A percentile compares a stretch with the other conserved stretches of the same genome.
These are phyloP conservation scores for Tetramorium alpestre DNA, from an alignment of 1,140 invertebrate genomes.

Conservation along the genomic window DNA sequence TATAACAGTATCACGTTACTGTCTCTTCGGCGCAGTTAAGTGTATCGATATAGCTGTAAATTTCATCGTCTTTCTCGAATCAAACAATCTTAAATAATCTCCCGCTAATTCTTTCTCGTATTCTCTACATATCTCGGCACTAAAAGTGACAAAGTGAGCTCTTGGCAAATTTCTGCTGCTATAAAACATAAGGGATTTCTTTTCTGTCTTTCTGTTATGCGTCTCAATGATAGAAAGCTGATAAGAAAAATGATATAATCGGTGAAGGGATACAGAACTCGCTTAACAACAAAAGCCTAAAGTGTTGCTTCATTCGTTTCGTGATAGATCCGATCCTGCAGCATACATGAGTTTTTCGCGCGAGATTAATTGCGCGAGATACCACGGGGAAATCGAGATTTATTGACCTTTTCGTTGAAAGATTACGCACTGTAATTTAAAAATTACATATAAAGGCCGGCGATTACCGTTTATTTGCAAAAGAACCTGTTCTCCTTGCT, in stretches of 20 bases:
- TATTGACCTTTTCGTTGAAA: constrained; percentile 51
- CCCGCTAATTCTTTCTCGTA: not conserved
- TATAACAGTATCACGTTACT: constrained; percentile 19
- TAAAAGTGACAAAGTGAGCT: not conserved
- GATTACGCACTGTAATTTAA: constrained; percentile 37
- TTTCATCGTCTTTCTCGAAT: constrained; percentile 13
- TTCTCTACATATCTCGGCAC: not conserved
- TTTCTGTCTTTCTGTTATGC: not conserved
- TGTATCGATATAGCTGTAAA: not conserved
- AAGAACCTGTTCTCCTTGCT: constrained; percentile 49
- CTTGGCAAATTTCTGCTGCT: not conserved
- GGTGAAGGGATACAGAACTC: not conserved
- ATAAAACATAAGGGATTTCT: not conserved
- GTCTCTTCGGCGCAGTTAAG: not conserved
- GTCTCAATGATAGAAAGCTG: not conserved
- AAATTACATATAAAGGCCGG: constrained; percentile 28
- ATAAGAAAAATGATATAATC: not conserved
- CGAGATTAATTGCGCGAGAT: constrained; percentile 56
- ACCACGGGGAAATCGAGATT: constrained; percentile 45
- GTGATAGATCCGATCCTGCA: constrained; percentile 24
- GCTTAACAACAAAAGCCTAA: not conserved
- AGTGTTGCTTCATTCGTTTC: not conserved
- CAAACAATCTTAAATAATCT: not conserved
- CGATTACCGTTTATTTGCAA: constrained; percentile 39
- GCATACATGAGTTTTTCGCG: constrained; percentile 7